Conservation (phyloP, 53 echinoderm and acorn worm species). For the Stichopus horrens region DNA sequence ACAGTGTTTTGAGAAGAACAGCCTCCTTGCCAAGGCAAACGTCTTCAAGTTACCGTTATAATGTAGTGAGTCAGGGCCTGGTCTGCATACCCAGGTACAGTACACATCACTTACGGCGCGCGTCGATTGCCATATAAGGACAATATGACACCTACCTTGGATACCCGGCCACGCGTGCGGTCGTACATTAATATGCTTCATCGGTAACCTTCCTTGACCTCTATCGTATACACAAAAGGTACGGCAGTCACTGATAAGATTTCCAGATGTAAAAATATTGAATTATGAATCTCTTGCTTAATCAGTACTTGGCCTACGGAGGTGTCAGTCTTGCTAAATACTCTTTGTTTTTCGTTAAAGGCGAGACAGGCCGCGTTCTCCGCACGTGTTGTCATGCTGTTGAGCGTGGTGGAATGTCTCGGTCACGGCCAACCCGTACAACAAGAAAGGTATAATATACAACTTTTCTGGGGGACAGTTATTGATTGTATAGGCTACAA, state of each 20-base stretch:
- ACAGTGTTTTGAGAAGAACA: neutral
- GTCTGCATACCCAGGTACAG: neutral
- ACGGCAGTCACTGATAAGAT: slow-evolving; percentile 19
- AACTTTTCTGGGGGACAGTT: too few relatives aligned
- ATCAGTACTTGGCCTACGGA: neutral
- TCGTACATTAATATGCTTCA: too few relatives aligned
- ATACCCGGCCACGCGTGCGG: slow-evolving; percentile 5
- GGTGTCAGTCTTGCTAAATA: too few relatives aligned
- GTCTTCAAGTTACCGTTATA: neutral
- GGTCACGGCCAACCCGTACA: too few relatives aligned
- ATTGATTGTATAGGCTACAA: too few relatives aligned
- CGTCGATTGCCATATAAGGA: slow-evolving; percentile 21
- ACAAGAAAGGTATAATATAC: too few relatives aligned
- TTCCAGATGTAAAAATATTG: slow-evolving; percentile 28
- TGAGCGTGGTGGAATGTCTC: neutral
- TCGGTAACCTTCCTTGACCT: slow-evolving; percentile 27
- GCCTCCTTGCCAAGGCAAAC: neutral
- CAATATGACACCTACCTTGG: neutral
- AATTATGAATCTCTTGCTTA: slow-evolving; percentile 9
- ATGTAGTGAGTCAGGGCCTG: slow-evolving; percentile 11
- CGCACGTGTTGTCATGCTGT: neutral
- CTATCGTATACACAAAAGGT: neutral
- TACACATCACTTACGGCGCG: neutral
- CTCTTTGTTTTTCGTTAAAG: too few relatives aligned
- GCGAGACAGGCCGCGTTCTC: neutral